Conservation (phyloP, 2,113 vertebrate species). For the Numida meleagris region DNA sequence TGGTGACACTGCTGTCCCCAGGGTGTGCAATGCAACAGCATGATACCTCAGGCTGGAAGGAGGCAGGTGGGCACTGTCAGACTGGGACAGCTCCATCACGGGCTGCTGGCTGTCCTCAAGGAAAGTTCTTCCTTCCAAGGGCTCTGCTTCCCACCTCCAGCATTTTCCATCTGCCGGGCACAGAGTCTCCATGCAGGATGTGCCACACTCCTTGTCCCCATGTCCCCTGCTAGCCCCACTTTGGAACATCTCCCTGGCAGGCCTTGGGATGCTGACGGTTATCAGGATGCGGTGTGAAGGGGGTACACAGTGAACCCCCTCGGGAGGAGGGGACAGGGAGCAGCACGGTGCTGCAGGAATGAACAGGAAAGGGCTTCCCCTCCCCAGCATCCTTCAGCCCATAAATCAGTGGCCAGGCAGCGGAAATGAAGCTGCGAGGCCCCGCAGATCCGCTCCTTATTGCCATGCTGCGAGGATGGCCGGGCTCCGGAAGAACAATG, state of each 20-base stretch:
- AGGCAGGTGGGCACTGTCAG: neutral
- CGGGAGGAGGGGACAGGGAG: rapidly evolving
- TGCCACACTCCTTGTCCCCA: neutral
- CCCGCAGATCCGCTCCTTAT: neutral
- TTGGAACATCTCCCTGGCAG: rapidly evolving
- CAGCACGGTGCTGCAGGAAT: neutral
- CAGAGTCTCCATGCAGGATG: neutral
- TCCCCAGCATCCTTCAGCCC: rapidly evolving
- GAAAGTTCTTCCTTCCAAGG: constrained; percentile 20
- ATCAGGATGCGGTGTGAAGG: neutral
- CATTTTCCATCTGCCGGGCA: constrained; percentile 13
- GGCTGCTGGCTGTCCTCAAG: constrained; percentile 1
- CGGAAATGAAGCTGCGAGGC: neutral
- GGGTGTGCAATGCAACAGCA: neutral
- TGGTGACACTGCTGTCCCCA: neutral
- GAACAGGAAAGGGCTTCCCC: neutral
- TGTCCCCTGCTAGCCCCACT: neutral
- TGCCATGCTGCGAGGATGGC: neutral
- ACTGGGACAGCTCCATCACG: neutral
- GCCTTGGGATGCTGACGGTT: neutral
- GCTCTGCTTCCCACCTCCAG: neutral
- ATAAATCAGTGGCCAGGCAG: neutral
- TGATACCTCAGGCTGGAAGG: neutral
- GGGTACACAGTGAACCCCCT: rapidly evolving
- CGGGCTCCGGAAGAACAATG: neutral